These are phyloP conservation scores for Triplophysa dalaica DNA, from an alignment of 2,113 vertebrate genomes.

Conservation along the genomic window DNA sequence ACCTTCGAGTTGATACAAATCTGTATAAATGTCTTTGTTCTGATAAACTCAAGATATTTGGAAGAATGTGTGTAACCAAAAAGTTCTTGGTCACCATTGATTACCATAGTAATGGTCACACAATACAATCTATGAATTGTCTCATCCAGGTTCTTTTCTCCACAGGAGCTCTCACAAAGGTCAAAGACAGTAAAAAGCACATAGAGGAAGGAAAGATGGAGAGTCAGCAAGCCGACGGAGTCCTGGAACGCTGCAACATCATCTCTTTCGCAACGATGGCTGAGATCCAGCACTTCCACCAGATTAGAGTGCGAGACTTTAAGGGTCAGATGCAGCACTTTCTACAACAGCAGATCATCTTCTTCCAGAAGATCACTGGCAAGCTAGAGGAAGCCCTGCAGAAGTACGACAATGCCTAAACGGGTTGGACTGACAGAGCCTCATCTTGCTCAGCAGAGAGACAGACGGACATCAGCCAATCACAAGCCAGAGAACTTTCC, in stretches of 20 bases:
- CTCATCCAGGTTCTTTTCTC: slow-evolving; percentile 42
- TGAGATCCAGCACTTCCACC: slow-evolving; percentile 98
- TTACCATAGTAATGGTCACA: too few relatives aligned
- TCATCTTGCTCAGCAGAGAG: slow-evolving; percentile 14
- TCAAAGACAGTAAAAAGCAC: slow-evolving; percentile 93
- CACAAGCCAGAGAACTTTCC: slow-evolving; percentile 35
- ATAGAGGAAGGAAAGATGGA: slow-evolving; percentile 99
- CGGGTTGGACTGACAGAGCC: background rate
- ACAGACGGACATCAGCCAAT: slow-evolving; percentile 31
- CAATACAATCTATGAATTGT: background rate
- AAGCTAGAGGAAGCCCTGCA: slow-evolving; percentile 94
- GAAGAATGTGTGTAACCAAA: too few relatives aligned
- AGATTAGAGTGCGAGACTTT: slow-evolving; percentile 93
- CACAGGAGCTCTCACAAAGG: slow-evolving; percentile 94
- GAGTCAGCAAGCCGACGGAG: slow-evolving; percentile 85
- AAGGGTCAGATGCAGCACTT: slow-evolving; percentile 96
- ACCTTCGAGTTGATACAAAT: too few relatives aligned
- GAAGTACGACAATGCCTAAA: slow-evolving; percentile 89
- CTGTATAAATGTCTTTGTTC: too few relatives aligned
- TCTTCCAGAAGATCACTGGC: slow-evolving; percentile 94
- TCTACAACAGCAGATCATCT: slow-evolving; percentile 93
- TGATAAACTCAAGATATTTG: too few relatives aligned
- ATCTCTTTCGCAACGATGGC: slow-evolving; percentile 97
- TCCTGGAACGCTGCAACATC: slow-evolving; percentile 96
- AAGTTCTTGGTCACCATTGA: too few relatives aligned